Base-by-base conservation (phyloP, 1,140 invertebrate species). In the Ceratitis capitata region DNA sequence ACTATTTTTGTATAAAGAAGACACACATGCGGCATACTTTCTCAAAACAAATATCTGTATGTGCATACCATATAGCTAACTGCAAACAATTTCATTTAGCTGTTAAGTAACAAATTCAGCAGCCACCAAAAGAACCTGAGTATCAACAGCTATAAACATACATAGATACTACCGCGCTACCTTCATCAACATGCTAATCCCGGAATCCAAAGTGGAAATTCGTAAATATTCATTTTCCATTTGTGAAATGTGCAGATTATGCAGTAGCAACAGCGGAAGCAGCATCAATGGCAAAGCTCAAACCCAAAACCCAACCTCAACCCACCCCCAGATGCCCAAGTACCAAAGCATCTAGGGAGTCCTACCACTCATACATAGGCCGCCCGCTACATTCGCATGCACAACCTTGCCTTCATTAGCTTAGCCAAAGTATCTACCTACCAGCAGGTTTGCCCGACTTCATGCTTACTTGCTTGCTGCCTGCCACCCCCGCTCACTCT, bases 111-210 rank as follows among this genome's bases (percentile, higher is more conserved):
- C n/a, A n/a, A n/a, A n/a, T n/a, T n/a, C n/a, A n/a, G n/a, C n/a
- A n/a, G n/a, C n/a, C n/a, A n/a, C n/a, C n/a, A n/a, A n/a, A n/a
- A n/a, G n/a, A n/a, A n/a, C n/a, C n/a, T n/a, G n/a, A n/a, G n/a
- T n/a, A n/a, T n/a, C n/a, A n/a, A n/a, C n/a, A n/a, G n/a, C n/a
- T n/a, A n/a, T n/a, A n/a, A n/a, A n/a, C n/a, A n/a, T n/a, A n/a
- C n/a, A n/a, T n/a, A n/a, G n/a, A n/a, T n/a, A n/a, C n/a, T n/a
- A n/a, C n/a, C n/a, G 23, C 14, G 45, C 35, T 78, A 78, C 69
- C 69, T 78, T 42, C 69, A 78, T 78, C 69, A 78, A 78, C 69
- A 78, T 78, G 69, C 39, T 78, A 78, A 83, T 83, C 82, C 82
- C 47, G 47, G 42, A 83, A 58, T 53, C 82, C 47, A 56, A 29